A percentile compares a stretch with the other conserved stretches of the same genome.
Evolutionary conservation across 2,797 vertebrate species (phyloP).

Genomic region (Cynopterus sphinx): DNA sequence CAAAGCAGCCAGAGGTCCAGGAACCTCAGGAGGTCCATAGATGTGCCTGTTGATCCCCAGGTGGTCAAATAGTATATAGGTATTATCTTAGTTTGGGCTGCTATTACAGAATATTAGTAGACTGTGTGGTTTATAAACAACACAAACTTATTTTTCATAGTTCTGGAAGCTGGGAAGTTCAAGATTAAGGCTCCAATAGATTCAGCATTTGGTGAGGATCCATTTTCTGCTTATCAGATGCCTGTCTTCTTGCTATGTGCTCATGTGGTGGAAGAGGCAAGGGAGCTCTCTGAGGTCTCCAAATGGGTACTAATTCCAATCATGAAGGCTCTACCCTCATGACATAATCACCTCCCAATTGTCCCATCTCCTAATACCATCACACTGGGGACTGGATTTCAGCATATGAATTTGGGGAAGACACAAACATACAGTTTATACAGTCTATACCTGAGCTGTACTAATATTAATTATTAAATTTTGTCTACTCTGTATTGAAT

Average conservation of each 20-base stretch:
- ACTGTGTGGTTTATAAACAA: background rate
- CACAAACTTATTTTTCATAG: background rate
- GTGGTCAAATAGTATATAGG: too few relatives aligned
- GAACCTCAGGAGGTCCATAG: background rate
- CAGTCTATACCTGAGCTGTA: background rate
- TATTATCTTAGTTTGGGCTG: background rate
- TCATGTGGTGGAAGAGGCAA: background rate
- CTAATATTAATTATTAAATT: background rate
- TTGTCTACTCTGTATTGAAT: background rate
- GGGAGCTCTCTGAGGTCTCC: background rate
- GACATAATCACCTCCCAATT: background rate
- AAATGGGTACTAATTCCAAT: background rate
- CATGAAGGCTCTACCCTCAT: background rate
- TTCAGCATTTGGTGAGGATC: background rate
- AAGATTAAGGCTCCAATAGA: background rate
- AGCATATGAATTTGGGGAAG: background rate
- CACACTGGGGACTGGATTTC: background rate
- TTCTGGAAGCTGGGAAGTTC: background rate
- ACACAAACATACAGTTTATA: background rate
- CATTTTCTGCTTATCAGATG: background rate
- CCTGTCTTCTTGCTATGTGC: background rate
- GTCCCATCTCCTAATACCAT: background rate
- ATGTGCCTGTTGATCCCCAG: background rate
- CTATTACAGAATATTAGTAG: background rate
- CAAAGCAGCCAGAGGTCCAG: background rate